Evolutionary conservation across 2,888 invertebrate genomes (phyloP).

Genomic region (Eristalinus sepulchralis): DNA sequence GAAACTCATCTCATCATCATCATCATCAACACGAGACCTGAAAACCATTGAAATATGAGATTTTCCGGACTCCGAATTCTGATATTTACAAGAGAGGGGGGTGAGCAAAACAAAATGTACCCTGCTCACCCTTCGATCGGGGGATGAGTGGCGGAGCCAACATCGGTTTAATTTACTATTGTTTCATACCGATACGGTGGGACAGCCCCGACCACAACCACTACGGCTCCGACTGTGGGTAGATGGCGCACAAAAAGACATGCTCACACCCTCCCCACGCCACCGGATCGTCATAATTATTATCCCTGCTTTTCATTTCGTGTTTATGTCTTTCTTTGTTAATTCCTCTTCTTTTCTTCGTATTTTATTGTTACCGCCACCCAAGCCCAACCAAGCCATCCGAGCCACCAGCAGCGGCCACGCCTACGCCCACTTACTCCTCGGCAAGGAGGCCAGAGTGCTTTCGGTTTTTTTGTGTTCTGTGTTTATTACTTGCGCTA

Average conservation of each 20-base stretch:
- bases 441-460: background rate
- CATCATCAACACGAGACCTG: constrained; percentile 7
- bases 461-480: constrained; percentile 7
- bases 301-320: constrained; percentile 68
- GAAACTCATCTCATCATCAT: constrained; percentile 36
- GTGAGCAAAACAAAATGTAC: background rate
- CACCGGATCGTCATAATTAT: constrained; percentile 25
- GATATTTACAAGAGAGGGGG: constrained; percentile 22
- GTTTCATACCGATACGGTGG: constrained; percentile 44
- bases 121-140: background rate
- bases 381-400: background rate
- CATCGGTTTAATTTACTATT: constrained; percentile 58
- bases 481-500: constrained; percentile 58
- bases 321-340: constrained; percentile 61
- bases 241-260: constrained; percentile 54
- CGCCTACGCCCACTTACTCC: background rate
- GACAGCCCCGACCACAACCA: background rate
- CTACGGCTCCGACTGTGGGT: background rate
- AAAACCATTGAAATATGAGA: constrained; percentile 42
- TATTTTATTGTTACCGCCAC: constrained; percentile 65
- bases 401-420: background rate
- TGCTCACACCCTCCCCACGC: background rate
- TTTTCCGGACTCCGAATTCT: constrained; percentile 24
- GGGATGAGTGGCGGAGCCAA: background rate
- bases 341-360: constrained; percentile 50